These are phyloP conservation scores for Melanocharis versteri DNA, from an alignment of 2,113 vertebrate species.

Conservation along the genomic window DNA sequence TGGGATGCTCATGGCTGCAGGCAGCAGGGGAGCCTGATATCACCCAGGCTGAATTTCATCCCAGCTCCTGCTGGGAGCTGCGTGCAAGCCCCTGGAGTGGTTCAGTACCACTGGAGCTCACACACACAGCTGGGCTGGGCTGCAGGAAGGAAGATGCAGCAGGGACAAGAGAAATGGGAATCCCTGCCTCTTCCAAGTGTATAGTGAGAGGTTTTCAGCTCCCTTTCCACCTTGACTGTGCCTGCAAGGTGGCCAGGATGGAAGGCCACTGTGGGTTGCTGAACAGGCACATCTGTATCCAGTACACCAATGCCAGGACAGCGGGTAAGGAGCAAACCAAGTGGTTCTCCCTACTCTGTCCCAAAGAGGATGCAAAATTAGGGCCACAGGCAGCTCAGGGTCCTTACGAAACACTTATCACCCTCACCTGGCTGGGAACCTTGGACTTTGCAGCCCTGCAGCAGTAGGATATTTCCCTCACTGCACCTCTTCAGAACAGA, in stretches of 20 bases:
- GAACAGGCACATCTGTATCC: background rate
- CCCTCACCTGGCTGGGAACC: no score
- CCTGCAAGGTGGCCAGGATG: background rate
- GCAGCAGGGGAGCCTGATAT: accelerated
- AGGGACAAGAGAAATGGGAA: background rate
- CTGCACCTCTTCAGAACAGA: background rate
- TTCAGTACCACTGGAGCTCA: background rate
- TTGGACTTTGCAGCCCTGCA: background rate
- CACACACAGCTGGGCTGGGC: background rate
- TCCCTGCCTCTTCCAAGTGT: background rate
- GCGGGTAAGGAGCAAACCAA: background rate
- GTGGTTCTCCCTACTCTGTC: background rate
- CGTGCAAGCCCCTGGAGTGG: background rate
- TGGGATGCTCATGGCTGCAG: background rate
- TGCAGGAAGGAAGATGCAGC: background rate
- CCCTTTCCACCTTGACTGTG: accelerated
- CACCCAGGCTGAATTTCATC: background rate
- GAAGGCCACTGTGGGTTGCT: background rate
- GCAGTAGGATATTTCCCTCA: background rate
- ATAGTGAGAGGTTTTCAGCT: background rate
- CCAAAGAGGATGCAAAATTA: background rate
- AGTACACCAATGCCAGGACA: background rate
- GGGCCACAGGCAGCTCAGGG: background rate
- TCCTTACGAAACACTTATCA: background rate
- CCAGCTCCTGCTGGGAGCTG: background rate